Evolutionary conservation across 2,888 invertebrate genomes (phyloP), one percentile per base, ranked within the genome.

Genomic region (Bugula neritina): DNA sequence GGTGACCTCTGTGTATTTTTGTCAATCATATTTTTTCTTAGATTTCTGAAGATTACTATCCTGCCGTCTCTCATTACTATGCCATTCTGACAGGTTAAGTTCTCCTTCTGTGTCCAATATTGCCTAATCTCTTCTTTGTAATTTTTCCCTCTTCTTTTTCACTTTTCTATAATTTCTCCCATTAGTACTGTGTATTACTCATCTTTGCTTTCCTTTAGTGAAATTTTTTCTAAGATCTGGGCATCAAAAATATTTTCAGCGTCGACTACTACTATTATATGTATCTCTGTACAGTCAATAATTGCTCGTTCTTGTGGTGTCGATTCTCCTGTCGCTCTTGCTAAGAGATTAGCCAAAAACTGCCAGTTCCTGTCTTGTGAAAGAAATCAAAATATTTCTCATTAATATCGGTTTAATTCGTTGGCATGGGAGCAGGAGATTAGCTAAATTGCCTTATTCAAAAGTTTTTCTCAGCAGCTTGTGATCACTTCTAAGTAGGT

Each of bases 1-100:
- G 52, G 70, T 74, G 75, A 2, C 69, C 69, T 27, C 54, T 63
- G 54, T 75, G 74, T n/a, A 31, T 73, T 69, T n/a, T 25, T 52
- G 23, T 57, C 54, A 13, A 74, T 69, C 25, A 72, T 73, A 35
- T 54, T 54, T 35, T 31, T 13, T 55, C 71, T 43, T 27, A 74
- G 25, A 1, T 29, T 31, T 1, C n/a, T 52, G n/a, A 72, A 74
- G 43, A 75, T 73, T 13, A 74, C 71, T 21, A 71, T 73, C 10
- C 71, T 69, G 21, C 72, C 70, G 0, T 72, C 71, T 29, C 72
- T 35, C 29, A 72, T 73, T 21, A 74, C 23, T n/a, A 73, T 71
- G 1, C 69, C 73, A 69, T 73, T 54, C 25, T n/a, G 5, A 3
- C n/a, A 5, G 3, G 55, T 55, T 13, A 55, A 3, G 55, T 55